Evolutionary conservation across 2,888 invertebrate genomes (phyloP), one percentile per base, ranked within the genome.

Genomic region (Eumacrocentrus americanus): DNA sequence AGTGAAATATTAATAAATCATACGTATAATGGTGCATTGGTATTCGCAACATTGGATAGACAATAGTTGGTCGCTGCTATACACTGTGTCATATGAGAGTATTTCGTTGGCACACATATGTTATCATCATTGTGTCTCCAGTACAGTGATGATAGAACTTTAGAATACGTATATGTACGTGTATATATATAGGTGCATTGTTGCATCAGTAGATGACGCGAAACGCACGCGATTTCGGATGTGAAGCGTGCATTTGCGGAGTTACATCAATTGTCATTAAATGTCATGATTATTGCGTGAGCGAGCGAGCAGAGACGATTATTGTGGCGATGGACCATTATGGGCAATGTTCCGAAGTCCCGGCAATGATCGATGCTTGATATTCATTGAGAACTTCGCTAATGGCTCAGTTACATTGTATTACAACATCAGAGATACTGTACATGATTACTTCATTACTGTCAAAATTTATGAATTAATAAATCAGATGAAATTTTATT

Each of bases 201-300:
- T 9, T 9, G 29, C 4, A 29, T 29, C 29, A 54, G 60, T 65
- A 65, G 62, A 65, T 62, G 63, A 63, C 58, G 59, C 57, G 55
- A 67, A 63, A 65, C 57, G 37, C 55, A 54, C 58, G 25, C 25
- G 23, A 65, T 64, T 29, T 53, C 53, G 67, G 60, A 65, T 66
- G 70, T 69, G 72, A 72, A 75, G 71, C 68, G 67, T 61, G 70
- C 72, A 72, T 74, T 77, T 76, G 73, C 77, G 70, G 59, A 50
- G 66, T 63, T 70, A 71, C 78, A 76, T 78, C 77, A 76, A 78
- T 79, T 76, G 77, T 77, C 77, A 79, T 79, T 78, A 79, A 74
- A 72, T 73, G 71, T 66, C 75, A 75, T 74, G 76, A 77, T 78
- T 77, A 79, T 79, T 75, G 74, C 67, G 64, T 68, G 60, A 68